Evolutionary conservation across 2,797 vertebrate genomes (phyloP), one percentile per base, ranked within the genome.

Genomic region (Microctenopoma lineatum): DNA sequence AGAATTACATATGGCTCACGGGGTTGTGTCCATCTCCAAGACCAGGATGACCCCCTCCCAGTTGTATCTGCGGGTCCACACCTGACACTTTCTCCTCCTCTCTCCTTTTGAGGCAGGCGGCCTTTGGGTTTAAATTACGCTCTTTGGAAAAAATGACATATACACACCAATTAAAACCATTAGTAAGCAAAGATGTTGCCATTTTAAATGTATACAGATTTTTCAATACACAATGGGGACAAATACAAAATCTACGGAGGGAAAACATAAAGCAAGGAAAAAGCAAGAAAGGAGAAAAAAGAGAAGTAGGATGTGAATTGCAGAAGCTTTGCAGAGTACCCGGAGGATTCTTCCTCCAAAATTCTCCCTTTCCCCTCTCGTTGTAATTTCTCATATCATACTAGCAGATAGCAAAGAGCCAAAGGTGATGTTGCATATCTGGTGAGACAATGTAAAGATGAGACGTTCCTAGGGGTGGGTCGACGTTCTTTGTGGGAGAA

Each of bases 91-190:
- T 99, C 86, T 99, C 98, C 78, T 99, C 98, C 87, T 99, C 98
- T 52, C 98, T 93, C n/a, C 97, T 96, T 81, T 99, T 99, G 88
- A 99, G 93, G 92, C 98, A 99, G 79, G 98, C 98, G 0, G 97
- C 96, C 91, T 99, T 99, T 54, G 97, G 98, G 88, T 99, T 99
- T 90, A 99, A 93, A 85, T 99, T 99, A 77, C 98, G 96, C 84
- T 99, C 98, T 99, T 89, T 47, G 34, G 32, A 59, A 71, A 36
- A 63, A 39, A 59, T 6, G 18, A 72, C 13, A 73, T 2, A 73
- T 1, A 34, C 15, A 39, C 11, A 52, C 7, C 7, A 7, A 68
- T 66, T 46, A 34, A 74, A 79, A 54, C 56, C 29, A 13, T 21
- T 3, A 25, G 5, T 3, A 25, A 42, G 2, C 7, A 38, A 21